phyloP scores from a whole-genome alignment of 1,140 invertebrate genomes.

The Diachasma alloeum region DNA sequence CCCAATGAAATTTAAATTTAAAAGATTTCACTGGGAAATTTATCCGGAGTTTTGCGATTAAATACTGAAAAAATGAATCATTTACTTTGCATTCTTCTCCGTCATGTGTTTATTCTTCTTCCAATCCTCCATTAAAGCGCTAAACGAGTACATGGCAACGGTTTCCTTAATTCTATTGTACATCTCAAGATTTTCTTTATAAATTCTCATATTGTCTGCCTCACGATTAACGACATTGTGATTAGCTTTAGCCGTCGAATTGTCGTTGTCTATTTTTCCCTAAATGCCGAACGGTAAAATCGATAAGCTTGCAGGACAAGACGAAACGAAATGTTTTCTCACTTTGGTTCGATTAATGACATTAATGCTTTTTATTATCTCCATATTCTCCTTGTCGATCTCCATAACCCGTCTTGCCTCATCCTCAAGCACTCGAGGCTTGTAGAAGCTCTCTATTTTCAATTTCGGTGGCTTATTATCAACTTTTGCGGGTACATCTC shows the following conservation, averaged over 20 bases:
- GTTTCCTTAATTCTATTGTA: conserved; percentile 34
- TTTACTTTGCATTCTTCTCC: background rate
- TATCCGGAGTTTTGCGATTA: too few relatives aligned
- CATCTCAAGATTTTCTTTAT: conserved; percentile 39
- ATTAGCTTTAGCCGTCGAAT: background rate
- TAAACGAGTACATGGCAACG: conserved; percentile 36
- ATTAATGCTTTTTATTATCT: conserved; percentile 59
- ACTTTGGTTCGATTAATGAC: conserved; percentile 55
- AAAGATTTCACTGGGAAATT: too few relatives aligned
- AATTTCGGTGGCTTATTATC: conserved; percentile 58
- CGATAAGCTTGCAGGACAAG: background rate
- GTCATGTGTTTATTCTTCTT: conserved; percentile 24
- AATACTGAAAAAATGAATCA: background rate
- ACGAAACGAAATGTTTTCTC: conserved; percentile 30
- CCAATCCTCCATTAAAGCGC: conserved; percentile 40
- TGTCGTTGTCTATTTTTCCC: conserved; percentile 41
- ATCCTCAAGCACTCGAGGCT: conserved; percentile 40
- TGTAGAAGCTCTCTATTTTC: conserved; percentile 47
- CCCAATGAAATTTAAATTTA: too few relatives aligned
- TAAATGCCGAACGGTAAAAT: conserved; percentile 25
- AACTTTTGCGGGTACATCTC: conserved; percentile 44
- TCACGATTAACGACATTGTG: conserved; percentile 6
- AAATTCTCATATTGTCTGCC: conserved; percentile 27
- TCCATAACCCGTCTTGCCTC: conserved; percentile 44
- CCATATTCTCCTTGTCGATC: conserved; percentile 61